These are phyloP conservation scores for Manacus vitellinus DNA, from an alignment of 2,113 vertebrate species.

Conservation along the genomic window DNA sequence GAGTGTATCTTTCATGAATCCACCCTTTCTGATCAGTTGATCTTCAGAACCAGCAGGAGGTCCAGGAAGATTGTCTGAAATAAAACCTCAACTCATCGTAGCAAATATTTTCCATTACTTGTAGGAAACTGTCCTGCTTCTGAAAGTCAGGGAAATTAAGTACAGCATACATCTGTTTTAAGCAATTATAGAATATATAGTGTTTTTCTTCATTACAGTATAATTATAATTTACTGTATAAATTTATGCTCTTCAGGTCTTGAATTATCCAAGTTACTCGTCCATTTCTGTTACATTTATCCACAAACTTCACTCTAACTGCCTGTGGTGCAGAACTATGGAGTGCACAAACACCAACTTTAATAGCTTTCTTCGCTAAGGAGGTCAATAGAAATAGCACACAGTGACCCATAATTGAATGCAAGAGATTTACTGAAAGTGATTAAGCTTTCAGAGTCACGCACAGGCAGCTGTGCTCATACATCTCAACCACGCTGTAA, in stretches of 20 bases:
- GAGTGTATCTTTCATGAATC: neutral
- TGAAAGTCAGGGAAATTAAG: neutral
- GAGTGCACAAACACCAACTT: neutral
- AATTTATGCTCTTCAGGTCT: neutral
- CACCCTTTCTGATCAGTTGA: neutral
- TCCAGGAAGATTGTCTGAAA: neutral
- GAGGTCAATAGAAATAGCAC: conserved; percentile 21
- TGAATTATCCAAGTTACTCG: neutral
- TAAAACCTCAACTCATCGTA: neutral
- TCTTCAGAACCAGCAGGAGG: neutral
- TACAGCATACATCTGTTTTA: neutral
- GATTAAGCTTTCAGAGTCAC: conserved; percentile 58
- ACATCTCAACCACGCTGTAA: conserved; percentile 36
- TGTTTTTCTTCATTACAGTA: neutral
- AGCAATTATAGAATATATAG: neutral
- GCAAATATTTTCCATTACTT: neutral
- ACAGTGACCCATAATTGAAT: conserved; percentile 42
- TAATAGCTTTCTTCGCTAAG: conserved; percentile 13
- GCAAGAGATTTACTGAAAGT: conserved; percentile 38
- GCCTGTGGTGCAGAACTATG: neutral
- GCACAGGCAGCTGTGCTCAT: neutral
- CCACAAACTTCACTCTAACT: neutral
- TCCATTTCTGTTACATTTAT: neutral
- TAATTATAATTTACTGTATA: neutral
- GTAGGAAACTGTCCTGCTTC: neutral